Evolutionary conservation across 2,797 vertebrate species (phyloP).

Genomic region (Rhinatrema bivittatum): DNA sequence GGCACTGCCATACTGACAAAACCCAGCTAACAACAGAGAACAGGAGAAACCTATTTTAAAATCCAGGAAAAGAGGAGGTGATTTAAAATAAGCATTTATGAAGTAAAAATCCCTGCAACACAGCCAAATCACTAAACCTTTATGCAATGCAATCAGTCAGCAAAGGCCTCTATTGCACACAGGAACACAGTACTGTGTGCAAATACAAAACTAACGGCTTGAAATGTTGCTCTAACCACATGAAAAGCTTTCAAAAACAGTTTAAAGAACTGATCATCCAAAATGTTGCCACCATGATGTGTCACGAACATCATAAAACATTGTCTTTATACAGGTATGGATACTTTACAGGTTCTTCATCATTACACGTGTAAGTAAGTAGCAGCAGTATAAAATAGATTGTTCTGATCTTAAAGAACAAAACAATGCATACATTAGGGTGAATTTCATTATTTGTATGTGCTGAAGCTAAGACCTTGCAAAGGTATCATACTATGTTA

Average conservation of each 20-base stretch:
- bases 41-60: constrained; percentile 57
- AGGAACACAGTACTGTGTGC: constrained; percentile 2
- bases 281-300: no score
- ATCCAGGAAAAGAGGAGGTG: constrained; percentile 31
- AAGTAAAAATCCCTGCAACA: constrained; percentile 33
- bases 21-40: constrained; percentile 78
- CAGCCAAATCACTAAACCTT: constrained; percentile 31
- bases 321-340: no score
- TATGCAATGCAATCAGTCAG: constrained; percentile 31
- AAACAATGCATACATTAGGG: no score
- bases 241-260: not conserved
- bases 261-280: no score
- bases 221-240: constrained; percentile 19
- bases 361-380: no score
- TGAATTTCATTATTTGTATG: no score
- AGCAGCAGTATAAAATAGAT: no score
- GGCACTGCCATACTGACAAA: constrained; percentile 88
- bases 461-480: no score
- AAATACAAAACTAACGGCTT: constrained; percentile 31
- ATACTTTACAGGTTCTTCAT: no score
- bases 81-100: constrained; percentile 48
- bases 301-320: no score
- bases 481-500: no score
- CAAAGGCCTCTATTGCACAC: constrained; percentile 14
- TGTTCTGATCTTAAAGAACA: no score